Percentiles rank a stretch among this genome's conserved stretches.
phyloP scores from a whole-genome alignment of 2,113 vertebrate species.

The Polypterus senegalus region DNA sequence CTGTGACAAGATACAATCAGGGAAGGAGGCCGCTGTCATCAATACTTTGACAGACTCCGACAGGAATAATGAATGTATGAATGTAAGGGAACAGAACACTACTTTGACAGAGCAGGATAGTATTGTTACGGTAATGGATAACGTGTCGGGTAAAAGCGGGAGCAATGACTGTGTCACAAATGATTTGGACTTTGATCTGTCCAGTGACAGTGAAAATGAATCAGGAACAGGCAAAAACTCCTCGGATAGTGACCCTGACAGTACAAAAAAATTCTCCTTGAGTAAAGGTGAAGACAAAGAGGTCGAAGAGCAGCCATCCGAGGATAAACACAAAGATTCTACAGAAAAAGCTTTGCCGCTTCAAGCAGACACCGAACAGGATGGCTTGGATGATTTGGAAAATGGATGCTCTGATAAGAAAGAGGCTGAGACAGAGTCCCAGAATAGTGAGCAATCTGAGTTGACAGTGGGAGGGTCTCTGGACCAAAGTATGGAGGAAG shows the following conservation, averaged over 20 bases:
- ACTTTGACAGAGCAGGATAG: slow-evolving; percentile 19
- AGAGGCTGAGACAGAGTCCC: slow-evolving; percentile 86
- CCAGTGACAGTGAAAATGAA: slow-evolving; percentile 77
- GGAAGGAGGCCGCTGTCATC: slow-evolving; percentile 20
- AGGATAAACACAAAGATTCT: slow-evolving; percentile 18
- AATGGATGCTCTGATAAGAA: slow-evolving; percentile 69
- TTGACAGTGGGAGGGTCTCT: slow-evolving; percentile 80
- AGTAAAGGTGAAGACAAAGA: slow-evolving; percentile 17
- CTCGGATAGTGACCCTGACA: slow-evolving; percentile 52
- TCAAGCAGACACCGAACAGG: slow-evolving; percentile 29
- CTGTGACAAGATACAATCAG: slow-evolving; percentile 31
- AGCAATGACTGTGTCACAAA: slow-evolving; percentile 19
- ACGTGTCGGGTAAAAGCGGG: slow-evolving; percentile 20
- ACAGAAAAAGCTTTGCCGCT: slow-evolving; percentile 13
- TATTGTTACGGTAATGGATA: slow-evolving; percentile 14
- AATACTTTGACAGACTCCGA: slow-evolving; percentile 18
- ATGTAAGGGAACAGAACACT: slow-evolving; percentile 23
- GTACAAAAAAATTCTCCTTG: slow-evolving; percentile 19
- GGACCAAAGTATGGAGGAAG: slow-evolving; percentile 84
- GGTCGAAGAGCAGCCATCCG: slow-evolving; percentile 21
- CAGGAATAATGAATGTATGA: slow-evolving; percentile 20
- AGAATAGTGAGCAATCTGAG: slow-evolving; percentile 87
- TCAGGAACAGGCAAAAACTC: slow-evolving; percentile 44
- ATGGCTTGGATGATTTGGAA: slow-evolving; percentile 55
- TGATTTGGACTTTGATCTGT: slow-evolving; percentile 78